Base-by-base conservation (phyloP, 2,113 vertebrate species). In the Xyliphius kryptos region DNA sequence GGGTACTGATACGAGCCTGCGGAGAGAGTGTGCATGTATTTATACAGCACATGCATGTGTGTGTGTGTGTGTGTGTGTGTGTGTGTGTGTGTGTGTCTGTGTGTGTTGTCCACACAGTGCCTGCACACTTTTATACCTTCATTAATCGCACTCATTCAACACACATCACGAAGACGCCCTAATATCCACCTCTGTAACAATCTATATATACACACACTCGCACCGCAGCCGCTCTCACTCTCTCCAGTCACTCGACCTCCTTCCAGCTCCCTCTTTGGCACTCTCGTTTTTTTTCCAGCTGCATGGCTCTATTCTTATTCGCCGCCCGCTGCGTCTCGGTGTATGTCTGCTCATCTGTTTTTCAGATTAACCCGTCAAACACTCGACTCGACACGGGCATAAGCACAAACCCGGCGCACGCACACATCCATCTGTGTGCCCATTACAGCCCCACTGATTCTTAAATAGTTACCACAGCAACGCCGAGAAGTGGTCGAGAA, bases 391-490 rank as follows among this genome's bases (percentile, higher is more conserved):
- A 37, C 47, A 70, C 63, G 44, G 50, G 21, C 9, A 43, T n/a
- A 46, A n/a, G 26, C 14, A 67, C 56, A 53, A 56, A 48, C 26
- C 58, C 50, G n/a, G n/a, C 56, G 12, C 22, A 64, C 32, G 9
- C 26, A 56, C 71, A 68, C 54, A 74, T 75, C 77, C 77, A 82
- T 81, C 74, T 67, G 70, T 61, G 68, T 68, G 68, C 73, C 75
- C 72, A 67, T 72, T 65, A 75, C 77, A 77, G 80, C 83, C 77
- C 74, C 72, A 62, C 77, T 77, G 77, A 85, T 81, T 86, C 77
- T 80, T 82, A 79, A 80, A 80, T 83, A 77, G 83, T 86, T 88
- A 83, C 86, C 83, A 85, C 80, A 85, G 84, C 83, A 87, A 86
- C 86, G 72, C 80, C 74, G n/a, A n/a, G n/a, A 82, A 85, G 81